Base-by-base conservation (phyloP, 1,140 invertebrate genomes). In the Papilio polytes region DNA sequence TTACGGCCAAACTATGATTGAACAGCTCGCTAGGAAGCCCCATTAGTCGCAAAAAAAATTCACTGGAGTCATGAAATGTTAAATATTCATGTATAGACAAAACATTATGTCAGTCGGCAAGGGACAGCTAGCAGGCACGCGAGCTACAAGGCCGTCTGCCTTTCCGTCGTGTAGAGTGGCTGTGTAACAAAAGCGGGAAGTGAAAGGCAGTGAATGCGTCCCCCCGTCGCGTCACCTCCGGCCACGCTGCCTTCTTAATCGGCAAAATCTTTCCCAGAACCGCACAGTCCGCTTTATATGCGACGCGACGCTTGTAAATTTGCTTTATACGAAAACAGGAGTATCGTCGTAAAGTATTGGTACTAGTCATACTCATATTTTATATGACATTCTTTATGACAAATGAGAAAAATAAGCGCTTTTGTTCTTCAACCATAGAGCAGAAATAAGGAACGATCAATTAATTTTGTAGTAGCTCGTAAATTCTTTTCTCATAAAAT, bases 191-290 rank as follows among this genome's bases (percentile, higher is more conserved):
- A 94, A 95, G 90, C 92, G 91, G 94, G 94, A 95, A 95, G 92
- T 95, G 94, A 95, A 95, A 95, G 92, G 94, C 89, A 91, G 91
- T 92, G 92, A 94, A 94, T 92, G 92, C 90, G 91, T 91, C 90
- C 91, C 90, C 88, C 85, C 86, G 87, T 84, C 88, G 85, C 87
- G 83, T 88, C 86, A 88, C 82, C 87, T 87, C 90, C 86, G 87
- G 84, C 83, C 84, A 84, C 74, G 80, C 78, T 78, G 83, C 84
- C 85, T 84, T 85, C 85, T 88, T 83, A 83, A 80, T 76, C 78
- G 82, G 80, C 56, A 74, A 76, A 80, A 81, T 76, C 74, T 59
- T 56, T 74, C 80, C 66, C 63, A 80, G 70, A 82, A 79, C 41
- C 59, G 41, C 20, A 78, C n/a, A 66, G 53, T 18, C 20, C n/a